Percentiles rank a stretch among this genome's conserved stretches.
Evolutionary conservation across 2,797 vertebrate genomes (phyloP).

Genomic region (Cyprinella venusta): DNA sequence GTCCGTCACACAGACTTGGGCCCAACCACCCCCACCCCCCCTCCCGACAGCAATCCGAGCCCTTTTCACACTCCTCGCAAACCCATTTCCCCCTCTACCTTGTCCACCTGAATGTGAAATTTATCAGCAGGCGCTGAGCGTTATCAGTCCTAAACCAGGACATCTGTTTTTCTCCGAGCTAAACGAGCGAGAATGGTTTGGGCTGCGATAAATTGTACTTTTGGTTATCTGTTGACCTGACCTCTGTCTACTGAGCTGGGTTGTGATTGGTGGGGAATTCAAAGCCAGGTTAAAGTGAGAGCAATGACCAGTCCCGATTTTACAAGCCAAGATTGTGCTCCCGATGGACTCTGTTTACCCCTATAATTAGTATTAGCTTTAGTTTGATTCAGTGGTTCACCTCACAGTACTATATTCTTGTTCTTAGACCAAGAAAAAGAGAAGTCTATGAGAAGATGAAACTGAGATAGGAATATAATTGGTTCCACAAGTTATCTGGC

Average conservation of each 20-base stretch:
- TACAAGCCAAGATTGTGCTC: neutral
- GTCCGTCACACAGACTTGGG: neutral
- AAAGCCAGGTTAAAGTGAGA: neutral
- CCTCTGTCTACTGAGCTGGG: slow-evolving; percentile 12
- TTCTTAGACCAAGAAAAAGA: neutral
- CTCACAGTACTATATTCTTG: neutral
- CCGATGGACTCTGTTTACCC: neutral
- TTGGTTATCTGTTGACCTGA: slow-evolving; percentile 29
- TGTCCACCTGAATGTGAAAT: slow-evolving; percentile 39
- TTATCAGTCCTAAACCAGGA: slow-evolving; percentile 35
- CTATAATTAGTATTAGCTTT: neutral
- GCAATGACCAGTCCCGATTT: neutral
- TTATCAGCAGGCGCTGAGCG: slow-evolving; percentile 16
- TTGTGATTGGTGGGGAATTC: neutral
- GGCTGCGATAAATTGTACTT: slow-evolving; percentile 23
- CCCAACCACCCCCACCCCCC: slow-evolving; percentile 10
- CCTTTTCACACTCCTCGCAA: slow-evolving; percentile 38
- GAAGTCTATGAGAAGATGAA: neutral
- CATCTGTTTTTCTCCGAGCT: slow-evolving; percentile 41
- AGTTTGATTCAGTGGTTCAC: neutral
- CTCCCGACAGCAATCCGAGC: slow-evolving; percentile 26
- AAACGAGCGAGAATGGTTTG: slow-evolving; percentile 31
- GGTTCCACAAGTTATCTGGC: too few species aligned
- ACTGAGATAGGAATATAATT: neutral
- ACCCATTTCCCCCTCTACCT: slow-evolving; percentile 37